These are phyloP conservation scores for Latrodectus hesperus DNA, from an alignment of 2,888 invertebrate genomes.

Conservation along the genomic window DNA sequence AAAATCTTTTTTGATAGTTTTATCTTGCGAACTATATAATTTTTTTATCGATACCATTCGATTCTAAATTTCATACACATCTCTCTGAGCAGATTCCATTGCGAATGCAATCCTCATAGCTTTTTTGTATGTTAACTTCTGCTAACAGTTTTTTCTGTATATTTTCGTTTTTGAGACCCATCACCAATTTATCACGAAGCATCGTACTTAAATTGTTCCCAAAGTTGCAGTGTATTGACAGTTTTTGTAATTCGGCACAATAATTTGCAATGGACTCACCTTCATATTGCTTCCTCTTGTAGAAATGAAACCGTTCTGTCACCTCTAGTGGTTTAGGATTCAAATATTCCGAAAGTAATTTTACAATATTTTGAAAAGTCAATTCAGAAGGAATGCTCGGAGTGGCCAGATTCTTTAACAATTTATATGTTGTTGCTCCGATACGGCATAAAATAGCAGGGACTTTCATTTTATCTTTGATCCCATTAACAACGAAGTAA, in stretches of 20 bases:
- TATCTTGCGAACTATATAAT: no score
- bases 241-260: slow-evolving; percentile 55
- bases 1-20: no score
- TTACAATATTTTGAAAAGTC: slow-evolving; percentile 51
- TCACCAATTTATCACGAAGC: slow-evolving; percentile 48
- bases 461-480: slow-evolving; percentile 51
- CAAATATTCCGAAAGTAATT: slow-evolving; percentile 55
- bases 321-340: slow-evolving; percentile 54
- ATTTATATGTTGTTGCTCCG: slow-evolving; percentile 54
- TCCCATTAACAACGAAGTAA: slow-evolving; percentile 54
- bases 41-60: no score
- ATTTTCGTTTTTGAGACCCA: no score
- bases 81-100: slow-evolving; percentile 54
- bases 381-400: slow-evolving; percentile 52
- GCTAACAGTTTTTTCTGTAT: no score
- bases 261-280: slow-evolving; percentile 51
- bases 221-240: slow-evolving; percentile 48
- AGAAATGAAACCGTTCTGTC: slow-evolving; percentile 51
- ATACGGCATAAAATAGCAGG: slow-evolving; percentile 54
- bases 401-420: slow-evolving; percentile 56
- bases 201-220: slow-evolving; percentile 54
- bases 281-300: slow-evolving; percentile 51
- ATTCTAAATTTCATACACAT: slow-evolving; percentile 50
- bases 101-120: slow-evolving; percentile 27
- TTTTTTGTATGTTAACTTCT: no score